Conservation (phyloP, 2,888 invertebrate species). For the Eumerus sabulonum region DNA sequence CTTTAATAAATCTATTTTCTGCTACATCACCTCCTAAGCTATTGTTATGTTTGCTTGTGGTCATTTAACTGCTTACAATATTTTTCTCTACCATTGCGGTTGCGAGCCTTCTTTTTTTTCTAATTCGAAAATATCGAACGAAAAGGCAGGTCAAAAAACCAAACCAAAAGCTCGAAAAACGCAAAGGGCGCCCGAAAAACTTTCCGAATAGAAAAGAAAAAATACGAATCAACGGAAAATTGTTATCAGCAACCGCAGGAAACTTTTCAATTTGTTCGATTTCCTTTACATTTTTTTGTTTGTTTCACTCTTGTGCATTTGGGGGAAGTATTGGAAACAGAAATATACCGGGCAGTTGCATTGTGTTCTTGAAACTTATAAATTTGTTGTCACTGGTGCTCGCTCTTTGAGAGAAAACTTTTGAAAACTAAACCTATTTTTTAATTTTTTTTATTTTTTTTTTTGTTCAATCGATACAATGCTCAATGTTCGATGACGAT, state of each 20-base stretch:
- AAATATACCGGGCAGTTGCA: constrained; percentile 52
- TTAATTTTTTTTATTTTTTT: constrained; percentile 26
- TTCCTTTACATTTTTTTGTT: constrained; percentile 20
- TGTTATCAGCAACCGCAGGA: constrained; percentile 62
- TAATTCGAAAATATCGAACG: neutral
- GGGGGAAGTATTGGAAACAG: constrained; percentile 53
- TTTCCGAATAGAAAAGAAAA: constrained; percentile 50
- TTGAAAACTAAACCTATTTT: constrained; percentile 5
- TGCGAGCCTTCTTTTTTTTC: constrained; percentile 24
- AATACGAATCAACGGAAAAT: constrained; percentile 33
- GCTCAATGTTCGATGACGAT: constrained; percentile 44
- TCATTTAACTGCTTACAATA: constrained; percentile 41
- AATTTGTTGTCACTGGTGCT: constrained; percentile 23
- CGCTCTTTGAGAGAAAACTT: constrained; percentile 15
- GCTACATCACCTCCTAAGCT: neutral
- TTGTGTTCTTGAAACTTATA: constrained; percentile 46
- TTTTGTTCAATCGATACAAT: constrained; percentile 53
- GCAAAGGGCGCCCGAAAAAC: constrained; percentile 38
- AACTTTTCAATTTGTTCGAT: constrained; percentile 67
- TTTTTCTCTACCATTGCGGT: constrained; percentile 28
- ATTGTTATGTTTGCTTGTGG: constrained; percentile 45
- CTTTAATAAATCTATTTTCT: constrained; percentile 29
- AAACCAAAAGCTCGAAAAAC: neutral
- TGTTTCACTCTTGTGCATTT: constrained; percentile 38
- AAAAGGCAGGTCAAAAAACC: neutral